A percentile compares a stretch with the other conserved stretches of the same genome.
Evolutionary conservation across 2,113 vertebrate species (phyloP).

Genomic region (Actenoides hombroni): DNA sequence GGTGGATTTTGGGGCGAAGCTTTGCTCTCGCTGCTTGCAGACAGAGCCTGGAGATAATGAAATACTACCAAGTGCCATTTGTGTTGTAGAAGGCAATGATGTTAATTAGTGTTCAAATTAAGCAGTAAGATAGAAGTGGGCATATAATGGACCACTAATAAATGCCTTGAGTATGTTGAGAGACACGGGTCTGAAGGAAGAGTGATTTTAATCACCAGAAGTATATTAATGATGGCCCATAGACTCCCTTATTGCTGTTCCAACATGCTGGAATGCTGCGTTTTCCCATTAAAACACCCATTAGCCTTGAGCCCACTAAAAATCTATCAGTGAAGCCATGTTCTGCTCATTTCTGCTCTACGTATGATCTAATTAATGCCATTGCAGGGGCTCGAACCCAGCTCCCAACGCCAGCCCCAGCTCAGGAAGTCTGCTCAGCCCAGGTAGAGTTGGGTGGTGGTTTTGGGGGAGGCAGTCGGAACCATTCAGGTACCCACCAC

Average conservation of each 20-base stretch:
- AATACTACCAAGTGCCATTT: constrained; percentile 38
- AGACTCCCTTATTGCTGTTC: constrained; percentile 38
- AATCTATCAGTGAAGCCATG: neutral
- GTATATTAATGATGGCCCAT: constrained; percentile 54
- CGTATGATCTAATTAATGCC: neutral
- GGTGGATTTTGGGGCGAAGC: neutral
- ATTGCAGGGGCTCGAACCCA: neutral
- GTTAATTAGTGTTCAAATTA: constrained; percentile 67
- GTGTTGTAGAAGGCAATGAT: constrained; percentile 42
- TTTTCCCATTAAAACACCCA: constrained; percentile 52
- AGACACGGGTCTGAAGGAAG: neutral
- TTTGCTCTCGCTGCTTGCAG: neutral
- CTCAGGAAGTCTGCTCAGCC: neutral
- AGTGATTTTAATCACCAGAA: constrained; percentile 59
- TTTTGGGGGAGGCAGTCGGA: rapidly evolving
- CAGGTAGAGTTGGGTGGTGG: rapidly evolving
- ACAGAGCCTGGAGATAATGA: constrained; percentile 25
- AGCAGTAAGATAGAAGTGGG: constrained; percentile 47
- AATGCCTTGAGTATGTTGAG: constrained; percentile 30
- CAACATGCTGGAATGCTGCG: constrained; percentile 12
- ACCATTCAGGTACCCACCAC: neutral
- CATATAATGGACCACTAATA: constrained; percentile 50
- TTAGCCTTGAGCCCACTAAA: constrained; percentile 46
- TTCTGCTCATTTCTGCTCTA: neutral
- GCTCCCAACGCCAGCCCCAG: neutral